phyloP scores from a whole-genome alignment of 2,797 vertebrate genomes.

The Etheostoma nigrum region DNA sequence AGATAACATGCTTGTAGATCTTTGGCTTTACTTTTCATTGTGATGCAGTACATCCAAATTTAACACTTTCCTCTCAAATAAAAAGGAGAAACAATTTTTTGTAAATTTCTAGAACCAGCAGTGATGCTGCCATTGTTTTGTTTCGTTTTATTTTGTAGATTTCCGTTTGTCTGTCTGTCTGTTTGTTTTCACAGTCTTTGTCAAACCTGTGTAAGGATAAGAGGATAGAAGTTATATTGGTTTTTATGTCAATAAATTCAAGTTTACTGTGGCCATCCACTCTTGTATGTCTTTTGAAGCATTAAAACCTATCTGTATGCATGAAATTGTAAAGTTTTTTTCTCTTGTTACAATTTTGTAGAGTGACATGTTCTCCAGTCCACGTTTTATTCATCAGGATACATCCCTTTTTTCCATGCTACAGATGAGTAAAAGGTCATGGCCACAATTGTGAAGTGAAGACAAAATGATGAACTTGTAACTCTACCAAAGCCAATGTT shows the following conservation, averaged over 20 bases:
- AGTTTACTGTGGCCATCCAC: constrained; percentile 94
- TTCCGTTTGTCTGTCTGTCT: constrained; percentile 79
- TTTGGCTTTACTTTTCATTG: constrained; percentile 69
- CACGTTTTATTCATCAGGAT: constrained; percentile 66
- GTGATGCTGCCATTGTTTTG: constrained; percentile 80
- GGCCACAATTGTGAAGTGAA: constrained; percentile 84
- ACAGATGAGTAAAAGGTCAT: constrained; percentile 71
- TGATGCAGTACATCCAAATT: constrained; percentile 79
- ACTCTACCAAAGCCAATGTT: constrained; percentile 86
- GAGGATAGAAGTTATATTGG: constrained; percentile 89
- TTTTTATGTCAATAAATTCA: constrained; percentile 95
- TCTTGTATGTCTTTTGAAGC: constrained; percentile 91
- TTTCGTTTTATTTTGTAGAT: constrained; percentile 79
- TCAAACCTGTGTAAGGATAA: constrained; percentile 95
- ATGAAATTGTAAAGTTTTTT: constrained; percentile 89
- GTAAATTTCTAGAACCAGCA: constrained; percentile 83
- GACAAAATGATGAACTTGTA: constrained; percentile 85
- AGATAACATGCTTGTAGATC: constrained; percentile 78
- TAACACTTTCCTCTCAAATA: constrained; percentile 71
- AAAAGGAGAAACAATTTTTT: constrained; percentile 69
- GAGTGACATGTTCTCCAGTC: constrained; percentile 72
- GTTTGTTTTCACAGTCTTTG: constrained; percentile 87
- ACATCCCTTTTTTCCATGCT: constrained; percentile 63
- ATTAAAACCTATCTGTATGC: constrained; percentile 91
- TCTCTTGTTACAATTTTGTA: constrained; percentile 82